A percentile compares a stretch with the other conserved stretches of the same genome.
These are phyloP conservation scores for Caenorhabditis zanzibari DNA, from an alignment of 2,888 invertebrate species.

Conservation along the genomic window DNA sequence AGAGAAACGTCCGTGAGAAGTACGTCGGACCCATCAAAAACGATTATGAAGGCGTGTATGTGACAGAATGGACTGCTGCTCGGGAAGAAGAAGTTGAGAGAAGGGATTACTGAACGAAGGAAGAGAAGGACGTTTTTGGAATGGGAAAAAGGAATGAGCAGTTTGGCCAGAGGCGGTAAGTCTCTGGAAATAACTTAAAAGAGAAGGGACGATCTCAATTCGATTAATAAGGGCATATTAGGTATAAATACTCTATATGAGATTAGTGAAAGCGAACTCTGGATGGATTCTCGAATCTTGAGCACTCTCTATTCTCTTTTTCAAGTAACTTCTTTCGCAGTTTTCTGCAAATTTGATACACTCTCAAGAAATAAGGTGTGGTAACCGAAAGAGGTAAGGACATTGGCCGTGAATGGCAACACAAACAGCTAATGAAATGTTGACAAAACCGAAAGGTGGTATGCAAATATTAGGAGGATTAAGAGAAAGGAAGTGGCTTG, in stretches of 20 bases:
- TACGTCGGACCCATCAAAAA: slow-evolving; percentile 54
- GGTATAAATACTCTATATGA: slow-evolving; percentile 9
- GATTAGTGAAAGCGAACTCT: slow-evolving; percentile 2
- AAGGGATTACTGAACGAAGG: slow-evolving; percentile 47
- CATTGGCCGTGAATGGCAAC: slow-evolving; percentile 45
- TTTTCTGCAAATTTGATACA: slow-evolving; percentile 36
- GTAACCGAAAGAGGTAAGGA: slow-evolving; percentile 18
- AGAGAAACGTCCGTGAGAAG: slow-evolving; percentile 28
- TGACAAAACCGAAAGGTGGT: slow-evolving; percentile 44
- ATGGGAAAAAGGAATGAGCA: slow-evolving; percentile 38
- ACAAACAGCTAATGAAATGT: slow-evolving; percentile 59
- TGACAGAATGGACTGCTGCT: slow-evolving; percentile 30
- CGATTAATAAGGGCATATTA: slow-evolving; percentile 25
- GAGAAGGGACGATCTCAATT: slow-evolving; percentile 4
- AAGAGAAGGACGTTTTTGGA: slow-evolving; percentile 34
- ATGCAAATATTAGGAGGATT: slow-evolving; percentile 53
- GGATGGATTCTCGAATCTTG: too few relatives aligned
- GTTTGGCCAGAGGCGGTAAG: slow-evolving; percentile 45
- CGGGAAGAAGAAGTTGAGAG: slow-evolving; percentile 36
- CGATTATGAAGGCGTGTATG: slow-evolving; percentile 62
- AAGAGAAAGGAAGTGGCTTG: slow-evolving; percentile 9
- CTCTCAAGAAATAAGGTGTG: slow-evolving; percentile 36
- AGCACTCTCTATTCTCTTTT: too few relatives aligned
- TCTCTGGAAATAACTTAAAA: slow-evolving; percentile 23
- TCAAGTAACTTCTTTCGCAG: not conserved